A percentile compares a stretch with the other conserved stretches of the same genome.
These are phyloP conservation scores for Pecten maximus DNA, from an alignment of 2,888 invertebrate genomes.

Conservation along the genomic window DNA sequence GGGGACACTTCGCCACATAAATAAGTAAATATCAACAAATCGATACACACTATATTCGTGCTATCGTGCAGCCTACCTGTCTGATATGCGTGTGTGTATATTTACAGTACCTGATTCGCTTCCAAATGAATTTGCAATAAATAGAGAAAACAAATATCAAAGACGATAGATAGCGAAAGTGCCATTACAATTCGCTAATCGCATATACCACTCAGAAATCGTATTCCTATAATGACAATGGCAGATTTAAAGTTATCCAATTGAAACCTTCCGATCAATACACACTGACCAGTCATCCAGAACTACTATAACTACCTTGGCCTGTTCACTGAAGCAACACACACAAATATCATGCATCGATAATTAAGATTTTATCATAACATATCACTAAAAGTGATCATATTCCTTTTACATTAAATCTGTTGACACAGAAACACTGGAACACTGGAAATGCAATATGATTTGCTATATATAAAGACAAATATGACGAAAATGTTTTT, in stretches of 20 bases:
- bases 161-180: neutral
- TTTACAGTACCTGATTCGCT: neutral
- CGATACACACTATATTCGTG: neutral
- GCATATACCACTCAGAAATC: neutral
- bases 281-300: neutral
- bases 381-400: neutral
- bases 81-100: neutral
- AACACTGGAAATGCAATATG: neutral
- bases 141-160: neutral
- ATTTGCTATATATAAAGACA: neutral
- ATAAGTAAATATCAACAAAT: slow-evolving; percentile 35
- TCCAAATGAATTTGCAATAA: neutral
- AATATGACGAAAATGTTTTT: neutral
- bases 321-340: neutral
- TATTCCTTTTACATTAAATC: neutral
- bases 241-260: neutral
- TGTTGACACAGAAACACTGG: neutral
- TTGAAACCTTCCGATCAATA: neutral
- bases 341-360: neutral
- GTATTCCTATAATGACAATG: neutral
- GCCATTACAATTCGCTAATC: neutral
- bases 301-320: neutral
- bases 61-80: neutral
- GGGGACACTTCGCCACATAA: slow-evolving; percentile 20
- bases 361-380: neutral